Evolutionary conservation across 2,113 vertebrate species (phyloP).

Genomic region (Sminthopsis crassicaudata): DNA sequence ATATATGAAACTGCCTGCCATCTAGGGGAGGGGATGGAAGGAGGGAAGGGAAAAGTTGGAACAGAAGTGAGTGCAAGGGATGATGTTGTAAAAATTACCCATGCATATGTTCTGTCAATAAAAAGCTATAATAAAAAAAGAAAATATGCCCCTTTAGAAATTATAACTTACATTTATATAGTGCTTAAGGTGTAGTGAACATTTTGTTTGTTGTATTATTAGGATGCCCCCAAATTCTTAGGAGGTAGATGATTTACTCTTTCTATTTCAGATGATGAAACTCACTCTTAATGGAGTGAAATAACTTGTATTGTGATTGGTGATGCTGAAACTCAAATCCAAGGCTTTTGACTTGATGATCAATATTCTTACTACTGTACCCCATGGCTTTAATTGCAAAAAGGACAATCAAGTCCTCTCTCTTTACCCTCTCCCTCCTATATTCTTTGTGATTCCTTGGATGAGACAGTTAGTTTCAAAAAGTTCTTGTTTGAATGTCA

Average conservation of each 20-base stretch:
- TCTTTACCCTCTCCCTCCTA: not conserved
- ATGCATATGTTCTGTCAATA: too few species aligned
- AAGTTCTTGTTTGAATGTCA: not conserved
- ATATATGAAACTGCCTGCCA: too few species aligned
- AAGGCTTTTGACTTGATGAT: not conserved
- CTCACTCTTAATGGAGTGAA: not conserved
- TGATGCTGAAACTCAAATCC: not conserved
- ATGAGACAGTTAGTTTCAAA: not conserved
- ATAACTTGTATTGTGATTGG: not conserved
- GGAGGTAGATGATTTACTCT: not conserved
- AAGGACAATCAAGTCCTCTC: not conserved
- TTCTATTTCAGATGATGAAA: not conserved
- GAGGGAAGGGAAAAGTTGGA: too few species aligned
- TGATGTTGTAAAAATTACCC: too few species aligned
- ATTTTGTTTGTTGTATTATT: not conserved
- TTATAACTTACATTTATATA: not conserved
- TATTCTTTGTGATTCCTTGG: not conserved
- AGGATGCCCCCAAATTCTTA: not conserved
- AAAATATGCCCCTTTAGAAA: not conserved
- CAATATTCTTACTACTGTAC: not conserved
- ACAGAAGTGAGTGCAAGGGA: too few species aligned
- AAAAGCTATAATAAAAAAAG: too few species aligned
- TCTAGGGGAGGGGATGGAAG: too few species aligned
- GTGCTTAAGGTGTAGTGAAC: not conserved
- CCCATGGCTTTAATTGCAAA: not conserved